Evolutionary conservation across 2,113 vertebrate genomes (phyloP), one percentile per base, ranked within the genome.

Genomic region (Saccopteryx bilineata): DNA sequence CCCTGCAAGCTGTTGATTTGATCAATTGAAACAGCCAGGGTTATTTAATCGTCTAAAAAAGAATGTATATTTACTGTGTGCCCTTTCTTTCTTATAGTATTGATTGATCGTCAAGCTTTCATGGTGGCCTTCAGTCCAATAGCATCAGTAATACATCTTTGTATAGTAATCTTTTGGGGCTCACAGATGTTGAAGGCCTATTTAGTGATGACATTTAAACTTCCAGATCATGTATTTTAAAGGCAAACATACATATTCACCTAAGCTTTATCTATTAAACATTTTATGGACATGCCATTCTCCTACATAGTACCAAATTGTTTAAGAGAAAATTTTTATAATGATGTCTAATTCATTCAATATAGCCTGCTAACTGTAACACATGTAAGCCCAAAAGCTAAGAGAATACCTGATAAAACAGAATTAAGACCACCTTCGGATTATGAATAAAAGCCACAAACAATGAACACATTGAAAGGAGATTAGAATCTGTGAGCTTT

Each of bases 281-380:
- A 26, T 60, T 66, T n/a, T 94, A 23, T 75, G 4, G 7, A 33
- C 68, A 83, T 52, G 1, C 17, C 61, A 91, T 87, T 82, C 19
- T 80, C 46, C 31, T 83, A 1, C 56, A 17, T 91, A 54, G 12
- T 78, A 21, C 0, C 72, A 0, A 12, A 78, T 80, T 11, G 80
- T n/a, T 93, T 60, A 52, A 66, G 61, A 68, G 11, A 93, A 76
- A 95, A 63, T 74, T 4, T 48, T 95, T 68, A 69, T 78, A 96
- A 91, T 28, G 9, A 31, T 48, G 5, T 14, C 0, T 54, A 81
- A 85, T 66, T 92, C 17, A 69, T 74, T 94, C 24, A 52, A 31
- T 78, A n/a, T n/a, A 14, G 0, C 48, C n/a, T 72, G 23, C 2
- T 68, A 71, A 7, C 17, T 65, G 0, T 84, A 56, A n/a, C 1